These are phyloP conservation scores for Drosophila arawakana DNA, from an alignment of 1,140 invertebrate genomes.

Conservation along the genomic window DNA sequence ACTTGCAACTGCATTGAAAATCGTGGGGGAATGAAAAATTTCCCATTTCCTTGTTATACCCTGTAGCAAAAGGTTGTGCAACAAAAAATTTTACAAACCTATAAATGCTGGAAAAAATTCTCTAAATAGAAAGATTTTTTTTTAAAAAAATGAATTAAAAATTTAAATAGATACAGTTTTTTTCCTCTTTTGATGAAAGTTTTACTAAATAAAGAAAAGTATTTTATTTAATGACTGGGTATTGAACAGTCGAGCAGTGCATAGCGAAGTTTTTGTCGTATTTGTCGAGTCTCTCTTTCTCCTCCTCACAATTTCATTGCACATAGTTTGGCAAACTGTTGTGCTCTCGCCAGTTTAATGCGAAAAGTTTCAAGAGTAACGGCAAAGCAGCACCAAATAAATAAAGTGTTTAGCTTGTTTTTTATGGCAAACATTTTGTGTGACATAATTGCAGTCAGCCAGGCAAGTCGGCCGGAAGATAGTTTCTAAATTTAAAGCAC, in stretches of 20 bases:
- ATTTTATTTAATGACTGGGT: background rate
- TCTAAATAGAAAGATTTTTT: too few species aligned
- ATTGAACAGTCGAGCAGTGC: background rate
- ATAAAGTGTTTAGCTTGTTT: conserved; percentile 76
- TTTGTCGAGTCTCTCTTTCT: conserved; percentile 16
- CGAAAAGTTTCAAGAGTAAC: conserved; percentile 78
- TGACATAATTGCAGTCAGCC: conserved; percentile 67
- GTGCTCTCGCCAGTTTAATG: conserved; percentile 62
- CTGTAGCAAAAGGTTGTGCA: background rate
- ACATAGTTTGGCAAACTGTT: conserved; percentile 74
- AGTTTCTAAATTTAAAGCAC: conserved; percentile 24
- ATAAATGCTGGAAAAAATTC: background rate
- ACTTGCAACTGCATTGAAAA: background rate
- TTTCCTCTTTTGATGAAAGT: too few species aligned
- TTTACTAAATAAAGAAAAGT: too few species aligned
- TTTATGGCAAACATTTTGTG: conserved; percentile 60
- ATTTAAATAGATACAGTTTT: too few species aligned
- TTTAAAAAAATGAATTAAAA: too few species aligned
- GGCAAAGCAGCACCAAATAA: conserved; percentile 63
- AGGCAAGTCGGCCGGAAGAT: conserved; percentile 20
- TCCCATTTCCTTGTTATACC: background rate
- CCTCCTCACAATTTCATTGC: conserved; percentile 56
- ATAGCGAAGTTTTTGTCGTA: background rate
- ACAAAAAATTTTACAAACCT: background rate
- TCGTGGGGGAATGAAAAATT: background rate